Percentiles rank a stretch among this genome's conserved stretches.
Evolutionary conservation across 2,113 vertebrate species (phyloP).

Genomic region (Boleophthalmus pectinirostris): DNA sequence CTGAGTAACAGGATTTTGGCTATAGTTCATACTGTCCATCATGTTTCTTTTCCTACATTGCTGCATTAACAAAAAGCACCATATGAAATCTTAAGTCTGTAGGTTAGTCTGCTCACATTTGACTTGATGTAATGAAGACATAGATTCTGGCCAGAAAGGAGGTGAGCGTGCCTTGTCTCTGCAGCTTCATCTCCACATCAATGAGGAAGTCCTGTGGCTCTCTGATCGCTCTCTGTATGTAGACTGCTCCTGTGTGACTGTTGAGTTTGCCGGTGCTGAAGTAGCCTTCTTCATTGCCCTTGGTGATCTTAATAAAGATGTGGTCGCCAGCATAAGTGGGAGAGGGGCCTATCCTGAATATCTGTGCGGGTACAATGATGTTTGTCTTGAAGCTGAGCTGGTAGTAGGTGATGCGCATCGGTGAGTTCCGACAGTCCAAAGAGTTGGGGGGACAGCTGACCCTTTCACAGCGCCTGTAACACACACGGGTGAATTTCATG

Average conservation of each 20-base stretch:
- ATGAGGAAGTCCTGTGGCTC: conserved; percentile 88
- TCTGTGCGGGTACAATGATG: conserved; percentile 86
- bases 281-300: conserved; percentile 87
- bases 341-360: conserved; percentile 91
- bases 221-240: conserved; percentile 82
- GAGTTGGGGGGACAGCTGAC: conserved; percentile 80
- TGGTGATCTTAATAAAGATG: conserved; percentile 83
- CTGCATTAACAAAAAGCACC: conserved; percentile 50
- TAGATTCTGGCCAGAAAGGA: conserved; percentile 90
- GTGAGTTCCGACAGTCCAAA: conserved; percentile 84
- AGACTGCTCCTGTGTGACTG: conserved; percentile 86
- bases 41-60: background rate
- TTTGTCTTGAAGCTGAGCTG: conserved; percentile 91
- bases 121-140: conserved; percentile 87
- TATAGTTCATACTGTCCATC: background rate
- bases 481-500: background rate
- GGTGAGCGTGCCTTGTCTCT: conserved; percentile 87
- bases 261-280: conserved; percentile 89
- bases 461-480: conserved; percentile 86
- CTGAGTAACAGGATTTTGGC: background rate
- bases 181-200: conserved; percentile 94
- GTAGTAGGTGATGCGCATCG: conserved; percentile 87
- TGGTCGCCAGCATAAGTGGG: conserved; percentile 87
- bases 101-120: conserved; percentile 45
- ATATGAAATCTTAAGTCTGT: conserved; percentile 38